Conservation (phyloP, 1,140 invertebrate species). For the Anastatus disparis region DNA sequence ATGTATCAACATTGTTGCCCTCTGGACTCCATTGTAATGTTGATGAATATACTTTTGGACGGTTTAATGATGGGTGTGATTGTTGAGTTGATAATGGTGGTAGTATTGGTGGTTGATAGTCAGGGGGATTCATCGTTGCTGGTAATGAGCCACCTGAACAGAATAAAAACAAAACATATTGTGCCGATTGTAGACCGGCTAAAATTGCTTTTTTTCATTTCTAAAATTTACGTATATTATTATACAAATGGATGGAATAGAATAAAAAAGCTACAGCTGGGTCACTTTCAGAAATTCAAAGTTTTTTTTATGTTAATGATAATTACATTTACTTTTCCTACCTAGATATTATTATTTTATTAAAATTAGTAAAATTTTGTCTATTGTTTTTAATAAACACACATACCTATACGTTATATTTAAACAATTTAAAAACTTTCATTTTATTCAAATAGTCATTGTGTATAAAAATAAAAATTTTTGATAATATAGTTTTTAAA, state of each 20-base stretch:
- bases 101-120: background rate
- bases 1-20: background rate
- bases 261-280: background rate
- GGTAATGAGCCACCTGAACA: constrained; percentile 23
- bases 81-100: background rate
- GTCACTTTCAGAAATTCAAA: background rate
- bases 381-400: too few species aligned
- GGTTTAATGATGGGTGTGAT: background rate
- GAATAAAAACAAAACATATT: constrained; percentile 14
- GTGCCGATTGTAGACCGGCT: background rate
- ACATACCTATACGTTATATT: too few species aligned
- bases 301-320: background rate
- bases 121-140: background rate
- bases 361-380: too few species aligned
- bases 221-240: too few species aligned
- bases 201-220: too few species aligned
- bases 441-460: too few species aligned
- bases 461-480: too few species aligned
- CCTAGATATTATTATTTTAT: too few species aligned
- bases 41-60: background rate
- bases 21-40: constrained; percentile 53
- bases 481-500: too few species aligned
- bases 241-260: background rate
- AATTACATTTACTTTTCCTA: background rate
- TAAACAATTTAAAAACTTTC: too few species aligned